phyloP scores from a whole-genome alignment of 1,140 invertebrate genomes.

The Meteorus sp. region DNA sequence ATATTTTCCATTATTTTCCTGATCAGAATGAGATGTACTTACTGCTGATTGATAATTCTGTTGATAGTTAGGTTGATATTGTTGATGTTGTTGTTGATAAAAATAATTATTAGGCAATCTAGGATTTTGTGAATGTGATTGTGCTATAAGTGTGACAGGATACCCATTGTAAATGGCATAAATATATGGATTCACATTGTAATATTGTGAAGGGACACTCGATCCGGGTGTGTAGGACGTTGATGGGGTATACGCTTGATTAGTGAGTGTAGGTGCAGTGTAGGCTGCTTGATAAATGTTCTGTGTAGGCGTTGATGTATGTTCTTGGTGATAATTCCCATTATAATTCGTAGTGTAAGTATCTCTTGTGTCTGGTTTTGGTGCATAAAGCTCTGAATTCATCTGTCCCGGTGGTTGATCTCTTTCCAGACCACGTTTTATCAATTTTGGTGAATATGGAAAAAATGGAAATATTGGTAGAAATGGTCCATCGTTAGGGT shows the following conservation, averaged over 20 bases:
- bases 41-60: constrained; percentile 29
- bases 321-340: constrained; percentile 35
- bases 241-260: neutral
- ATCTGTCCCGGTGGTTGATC: constrained; percentile 39
- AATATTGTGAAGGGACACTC: neutral
- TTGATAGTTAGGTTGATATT: constrained; percentile 46
- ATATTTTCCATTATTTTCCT: constrained; percentile 3
- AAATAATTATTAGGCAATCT: constrained; percentile 42
- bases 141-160: constrained; percentile 6
- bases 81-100: constrained; percentile 41
- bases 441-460: constrained; percentile 51
- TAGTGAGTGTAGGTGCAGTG: constrained; percentile 3
- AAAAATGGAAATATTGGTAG: constrained; percentile 52
- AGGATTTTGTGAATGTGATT: constrained; percentile 23
- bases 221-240: constrained; percentile 1
- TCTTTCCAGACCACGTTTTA: constrained; percentile 46
- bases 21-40: constrained; percentile 33
- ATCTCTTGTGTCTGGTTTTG: constrained; percentile 44
- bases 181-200: constrained; percentile 28
- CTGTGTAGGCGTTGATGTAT: neutral
- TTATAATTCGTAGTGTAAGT: constrained; percentile 40
- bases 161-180: constrained; percentile 19
- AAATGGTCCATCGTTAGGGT: constrained; percentile 52
- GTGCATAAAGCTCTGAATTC: constrained; percentile 42
- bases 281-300: constrained; percentile 5